Evolutionary conservation across 2,888 invertebrate genomes (phyloP), one percentile per base, ranked within the genome.

Genomic region (Ormyrus labotus): DNA sequence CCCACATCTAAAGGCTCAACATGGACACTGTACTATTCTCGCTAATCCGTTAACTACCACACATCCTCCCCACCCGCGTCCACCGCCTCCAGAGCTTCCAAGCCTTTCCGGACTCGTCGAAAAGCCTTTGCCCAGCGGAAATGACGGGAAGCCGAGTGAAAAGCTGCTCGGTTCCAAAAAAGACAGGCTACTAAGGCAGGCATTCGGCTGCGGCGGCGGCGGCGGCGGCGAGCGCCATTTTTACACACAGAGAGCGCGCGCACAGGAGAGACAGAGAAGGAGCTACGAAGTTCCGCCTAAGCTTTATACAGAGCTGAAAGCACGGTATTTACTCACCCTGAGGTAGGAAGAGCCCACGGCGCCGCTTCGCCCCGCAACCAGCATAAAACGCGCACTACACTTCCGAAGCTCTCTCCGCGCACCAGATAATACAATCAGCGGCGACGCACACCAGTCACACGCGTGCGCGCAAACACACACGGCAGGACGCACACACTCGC

Each of bases 211-310:
- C 67, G 70, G 60, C 69, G 64, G 50, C 19, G 6, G 55, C 9
- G 53, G 68, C 77, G 82, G 80, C 81, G 75, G 75, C 82, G 84
- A 85, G 87, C 89, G 89, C 89, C 89, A 89, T 89, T 89, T 89
- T 89, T 88, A 88, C 83, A 80, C 83, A 80, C 81, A 85, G 84
- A 84, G 85, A 81, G 83, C 81, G 48, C 57, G 60, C 34, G 70
- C 57, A n/a, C 11, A n/a, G 55, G 63, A 0, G 47, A 55, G 51
- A 48, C 55, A 34, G 34, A 34, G 34, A 34, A 34, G 34, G 34
- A 34, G 34, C 34, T 34, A 34, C 34, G 34, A 34, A 34, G 34
- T 60, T 58, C 11, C 11, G 19, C 61, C 67, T 34, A 34, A 34
- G 34, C 34, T 19, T 53, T 6, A 50, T 50, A 67, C 6, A 60